Evolutionary conservation across 1,140 invertebrate genomes (phyloP).

Genomic region (Lysiphlebus fabarum): DNA sequence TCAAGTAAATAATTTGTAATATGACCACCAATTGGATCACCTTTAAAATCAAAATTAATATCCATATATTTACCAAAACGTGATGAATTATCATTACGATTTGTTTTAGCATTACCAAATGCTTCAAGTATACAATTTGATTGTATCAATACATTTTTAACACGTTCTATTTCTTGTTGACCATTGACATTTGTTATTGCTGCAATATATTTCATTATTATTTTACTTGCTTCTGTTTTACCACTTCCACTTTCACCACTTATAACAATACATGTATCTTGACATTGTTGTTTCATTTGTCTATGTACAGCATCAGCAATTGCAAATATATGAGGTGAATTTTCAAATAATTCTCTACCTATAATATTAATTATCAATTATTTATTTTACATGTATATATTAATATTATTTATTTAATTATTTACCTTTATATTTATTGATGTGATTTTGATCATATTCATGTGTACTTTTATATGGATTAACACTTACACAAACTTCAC

Average conservation of each 20-base stretch:
- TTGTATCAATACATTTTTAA: slow-evolving; percentile 94
- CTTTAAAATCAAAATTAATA: slow-evolving; percentile 98
- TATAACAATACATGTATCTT: slow-evolving; percentile 95
- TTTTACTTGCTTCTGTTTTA: slow-evolving; percentile 97
- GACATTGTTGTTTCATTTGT: slow-evolving; percentile 82
- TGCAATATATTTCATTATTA: slow-evolving; percentile 98
- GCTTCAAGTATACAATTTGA: slow-evolving; percentile 95
- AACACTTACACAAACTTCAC: slow-evolving; percentile 88
- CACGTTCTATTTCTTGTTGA: slow-evolving; percentile 91
- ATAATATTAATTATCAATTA: slow-evolving; percentile 17
- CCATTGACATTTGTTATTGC: slow-evolving; percentile 91
- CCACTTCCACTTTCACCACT: slow-evolving; percentile 94
- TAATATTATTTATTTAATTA: slow-evolving; percentile 9
- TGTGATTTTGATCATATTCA: slow-evolving; percentile 76
- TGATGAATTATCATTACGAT: slow-evolving; percentile 95
- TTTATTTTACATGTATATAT: too few relatives aligned
- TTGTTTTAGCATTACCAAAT: slow-evolving; percentile 97
- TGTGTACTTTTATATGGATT: slow-evolving; percentile 86
- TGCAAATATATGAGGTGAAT: slow-evolving; percentile 91
- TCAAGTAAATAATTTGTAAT: slow-evolving; percentile 96
- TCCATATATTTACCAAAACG: slow-evolving; percentile 99
- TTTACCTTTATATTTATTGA: slow-evolving; percentile 83
- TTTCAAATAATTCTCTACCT: slow-evolving; percentile 88
- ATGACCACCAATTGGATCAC: slow-evolving; percentile 93
- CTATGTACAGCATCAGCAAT: slow-evolving; percentile 92